phyloP scores from a whole-genome alignment of 2,113 vertebrate genomes.

The Salminus brasiliensis region DNA sequence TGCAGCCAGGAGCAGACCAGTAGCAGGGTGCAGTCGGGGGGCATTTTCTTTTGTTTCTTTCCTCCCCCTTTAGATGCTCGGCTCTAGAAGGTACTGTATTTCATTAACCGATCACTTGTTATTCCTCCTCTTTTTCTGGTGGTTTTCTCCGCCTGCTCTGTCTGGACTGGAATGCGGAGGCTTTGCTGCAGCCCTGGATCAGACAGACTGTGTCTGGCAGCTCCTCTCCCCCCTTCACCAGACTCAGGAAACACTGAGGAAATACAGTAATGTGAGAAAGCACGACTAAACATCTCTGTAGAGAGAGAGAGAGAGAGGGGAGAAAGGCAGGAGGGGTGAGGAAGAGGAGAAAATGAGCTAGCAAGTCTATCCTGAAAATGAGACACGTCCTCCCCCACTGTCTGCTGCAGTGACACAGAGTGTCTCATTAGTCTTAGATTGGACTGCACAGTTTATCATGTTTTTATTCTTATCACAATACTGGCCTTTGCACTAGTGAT shows the following conservation, averaged over 20 bases:
- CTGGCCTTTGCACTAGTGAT: background rate
- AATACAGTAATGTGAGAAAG: slow-evolving; percentile 62
- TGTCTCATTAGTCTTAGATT: background rate
- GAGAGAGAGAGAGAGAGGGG: background rate
- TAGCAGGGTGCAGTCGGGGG: background rate
- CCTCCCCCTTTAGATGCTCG: background rate
- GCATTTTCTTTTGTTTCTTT: background rate
- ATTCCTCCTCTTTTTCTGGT: slow-evolving; percentile 4
- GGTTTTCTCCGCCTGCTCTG: slow-evolving; percentile 11
- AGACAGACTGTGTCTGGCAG: slow-evolving; percentile 19
- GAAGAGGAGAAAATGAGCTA: background rate
- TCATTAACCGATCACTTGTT: slow-evolving; percentile 15
- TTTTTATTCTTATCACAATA: background rate
- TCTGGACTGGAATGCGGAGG: slow-evolving; percentile 4
- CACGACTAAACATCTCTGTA: background rate
- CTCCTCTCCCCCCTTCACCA: slow-evolving; percentile 12
- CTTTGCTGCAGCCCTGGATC: slow-evolving; percentile 9
- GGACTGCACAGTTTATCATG: background rate
- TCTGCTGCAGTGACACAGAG: background rate
- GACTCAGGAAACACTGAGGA: slow-evolving; percentile 50
- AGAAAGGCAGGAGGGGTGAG: background rate
- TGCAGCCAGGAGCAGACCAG: background rate
- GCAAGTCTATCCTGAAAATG: background rate
- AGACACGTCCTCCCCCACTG: background rate
- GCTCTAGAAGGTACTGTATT: slow-evolving; percentile 7